Conservation (phyloP, 2,113 vertebrate species). For the Heteronetta atricapilla region DNA sequence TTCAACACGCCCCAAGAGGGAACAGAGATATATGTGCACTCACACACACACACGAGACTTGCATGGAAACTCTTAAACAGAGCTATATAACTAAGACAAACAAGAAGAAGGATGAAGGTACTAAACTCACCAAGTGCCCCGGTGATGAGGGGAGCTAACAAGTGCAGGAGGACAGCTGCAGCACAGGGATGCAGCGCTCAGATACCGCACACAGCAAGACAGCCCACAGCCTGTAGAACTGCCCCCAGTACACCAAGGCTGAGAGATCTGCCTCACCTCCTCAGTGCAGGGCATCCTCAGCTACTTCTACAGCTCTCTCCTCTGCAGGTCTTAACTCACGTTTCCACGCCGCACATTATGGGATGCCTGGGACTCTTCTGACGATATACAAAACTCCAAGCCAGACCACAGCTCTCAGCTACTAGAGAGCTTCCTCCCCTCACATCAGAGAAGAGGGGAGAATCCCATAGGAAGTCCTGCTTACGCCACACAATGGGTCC, state of each 20-base stretch:
- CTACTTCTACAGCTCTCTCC: neutral
- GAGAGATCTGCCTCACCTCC: neutral
- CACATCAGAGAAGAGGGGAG: neutral
- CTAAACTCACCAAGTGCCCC: neutral
- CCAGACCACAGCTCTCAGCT: neutral
- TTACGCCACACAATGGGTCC: no score
- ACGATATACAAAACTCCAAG: neutral
- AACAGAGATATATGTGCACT: neutral
- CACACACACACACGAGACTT: neutral
- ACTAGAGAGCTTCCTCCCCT: neutral
- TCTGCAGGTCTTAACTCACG: neutral
- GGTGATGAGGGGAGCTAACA: no score
- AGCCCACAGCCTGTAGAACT: neutral
- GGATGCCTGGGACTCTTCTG: neutral
- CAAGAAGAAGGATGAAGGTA: neutral
- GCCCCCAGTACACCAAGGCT: rapidly evolving
- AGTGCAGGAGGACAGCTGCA: neutral
- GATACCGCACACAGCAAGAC: neutral
- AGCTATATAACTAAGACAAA: neutral
- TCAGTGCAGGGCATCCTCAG: neutral
- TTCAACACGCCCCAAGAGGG: constrained; percentile 24
- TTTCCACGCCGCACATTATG: neutral
- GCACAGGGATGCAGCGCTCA: rapidly evolving
- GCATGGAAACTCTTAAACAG: neutral
- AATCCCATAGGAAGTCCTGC: neutral